Conservation (phyloP, 2,113 vertebrate species). For the Pardalotus punctatus region DNA sequence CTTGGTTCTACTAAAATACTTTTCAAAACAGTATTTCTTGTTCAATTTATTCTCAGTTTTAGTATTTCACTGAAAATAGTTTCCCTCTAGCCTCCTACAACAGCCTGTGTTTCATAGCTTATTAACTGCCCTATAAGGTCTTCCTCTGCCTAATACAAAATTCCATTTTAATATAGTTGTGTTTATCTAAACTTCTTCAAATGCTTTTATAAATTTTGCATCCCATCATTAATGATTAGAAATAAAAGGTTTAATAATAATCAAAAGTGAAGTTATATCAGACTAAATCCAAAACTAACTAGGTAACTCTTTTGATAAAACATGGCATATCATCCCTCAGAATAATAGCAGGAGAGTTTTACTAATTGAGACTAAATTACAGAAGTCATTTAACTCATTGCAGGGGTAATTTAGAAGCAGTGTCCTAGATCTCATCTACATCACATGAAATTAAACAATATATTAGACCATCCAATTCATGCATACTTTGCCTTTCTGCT, state of each 20-base stretch:
- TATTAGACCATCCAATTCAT: background rate
- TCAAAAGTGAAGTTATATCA: background rate
- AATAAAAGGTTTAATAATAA: background rate
- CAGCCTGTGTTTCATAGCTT: background rate
- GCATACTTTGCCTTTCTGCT: background rate
- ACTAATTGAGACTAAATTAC: background rate
- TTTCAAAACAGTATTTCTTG: background rate
- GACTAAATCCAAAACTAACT: background rate
- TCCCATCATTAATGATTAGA: background rate
- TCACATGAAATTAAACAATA: background rate
- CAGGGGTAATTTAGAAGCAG: background rate
- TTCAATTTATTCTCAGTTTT: background rate
- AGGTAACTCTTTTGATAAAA: background rate
- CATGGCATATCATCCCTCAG: background rate
- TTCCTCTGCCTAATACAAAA: background rate
- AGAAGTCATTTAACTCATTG: background rate
- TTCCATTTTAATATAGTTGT: background rate
- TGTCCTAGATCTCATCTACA: background rate
- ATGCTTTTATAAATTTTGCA: background rate
- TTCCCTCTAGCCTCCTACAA: background rate
- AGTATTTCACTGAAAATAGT: background rate
- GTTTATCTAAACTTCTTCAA: background rate
- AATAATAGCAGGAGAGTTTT: background rate
- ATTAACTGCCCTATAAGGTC: background rate
- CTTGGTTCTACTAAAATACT: background rate